phyloP scores from a whole-genome alignment of 2,113 vertebrate species.

The Chaetorhynchus papuensis region DNA sequence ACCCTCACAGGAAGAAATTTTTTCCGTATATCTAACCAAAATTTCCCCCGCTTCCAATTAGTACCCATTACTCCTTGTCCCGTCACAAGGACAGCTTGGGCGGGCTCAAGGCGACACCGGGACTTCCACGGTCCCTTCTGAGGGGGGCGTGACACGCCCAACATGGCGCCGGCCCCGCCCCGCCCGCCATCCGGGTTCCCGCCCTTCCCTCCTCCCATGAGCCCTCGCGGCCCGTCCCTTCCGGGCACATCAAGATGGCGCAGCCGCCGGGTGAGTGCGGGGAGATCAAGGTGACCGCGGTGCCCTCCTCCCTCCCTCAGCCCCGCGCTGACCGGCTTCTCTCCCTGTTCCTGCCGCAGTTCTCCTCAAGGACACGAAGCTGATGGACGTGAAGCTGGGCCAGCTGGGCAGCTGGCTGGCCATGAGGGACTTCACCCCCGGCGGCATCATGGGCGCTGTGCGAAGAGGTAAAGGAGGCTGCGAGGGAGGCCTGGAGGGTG shows the following conservation, averaged over 20 bases:
- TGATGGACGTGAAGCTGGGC: conserved; percentile 89
- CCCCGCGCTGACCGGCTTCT: not conserved
- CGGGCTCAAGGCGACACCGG: rapidly evolving
- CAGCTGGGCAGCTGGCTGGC: conserved; percentile 84
- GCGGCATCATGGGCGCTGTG: conserved; percentile 69
- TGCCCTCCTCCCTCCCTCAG: rapidly evolving
- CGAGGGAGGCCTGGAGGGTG: not conserved
- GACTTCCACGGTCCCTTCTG: rapidly evolving
- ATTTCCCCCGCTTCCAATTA: not conserved
- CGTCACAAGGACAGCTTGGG: not conserved
- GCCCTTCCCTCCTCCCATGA: not conserved
- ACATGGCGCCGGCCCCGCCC: not conserved
- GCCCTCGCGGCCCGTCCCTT: not conserved
- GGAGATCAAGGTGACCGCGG: not conserved
- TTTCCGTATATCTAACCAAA: no score
- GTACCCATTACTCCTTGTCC: no score
- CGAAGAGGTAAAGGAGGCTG: conserved; percentile 76
- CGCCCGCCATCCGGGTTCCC: not conserved
- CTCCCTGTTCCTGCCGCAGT: conserved; percentile 64
- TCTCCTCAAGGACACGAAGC: conserved; percentile 79
- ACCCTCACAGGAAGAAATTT: not conserved
- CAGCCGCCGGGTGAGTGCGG: conserved; percentile 17
- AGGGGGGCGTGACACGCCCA: not conserved
- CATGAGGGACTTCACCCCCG: conserved; percentile 82
- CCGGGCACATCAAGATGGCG: conserved; percentile 21